Base-by-base conservation (phyloP, 2,888 invertebrate genomes). In the Cartodere bifasciata region DNA sequence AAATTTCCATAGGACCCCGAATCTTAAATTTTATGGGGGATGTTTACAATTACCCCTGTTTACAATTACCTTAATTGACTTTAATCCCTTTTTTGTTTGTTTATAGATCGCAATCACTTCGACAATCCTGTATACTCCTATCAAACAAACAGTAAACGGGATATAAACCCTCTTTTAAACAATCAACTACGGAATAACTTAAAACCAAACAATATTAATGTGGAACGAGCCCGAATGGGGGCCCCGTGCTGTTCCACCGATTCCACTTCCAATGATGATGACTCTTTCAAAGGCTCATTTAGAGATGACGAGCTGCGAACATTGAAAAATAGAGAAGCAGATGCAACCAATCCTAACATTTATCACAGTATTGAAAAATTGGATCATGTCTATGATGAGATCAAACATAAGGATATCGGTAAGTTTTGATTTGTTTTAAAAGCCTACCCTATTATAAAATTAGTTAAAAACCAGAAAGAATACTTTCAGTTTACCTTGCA, bases 71-170 rank as follows among this genome's bases (percentile, higher is more conserved):
- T n/a, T n/a, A n/a, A n/a, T n/a, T n/a, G n/a, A n/a, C n/a, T 35
- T 16, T 37, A 20, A 12, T 22, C 7, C 10, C 12, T 34, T 12
- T 4, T 2, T 3, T 17, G 10, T 34, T 34, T 37, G 38, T 25
- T 52, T 59, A 35, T 49, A 79, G 83, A 83, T 52, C 77, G 78
- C 50, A 81, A 81, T 56, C 87, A 90, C 59, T 90, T 90, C 58
- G 90, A 90, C 62, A 90, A 90, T 65, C 90, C 90, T 0, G 86
- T 86, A 3, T 90, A 90, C 59, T 80, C 84, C 7, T 81, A 74
- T 62, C 75, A 82, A 55, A 48, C 48, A 12, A 60, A 61, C 11
- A 58, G 62, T 3, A 56, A 58, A 12, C 63, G 66, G 7, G 63
- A 66, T 32, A 71, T 71, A 40, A 72, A 72, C 46, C 63, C 68